Percentiles rank a stretch among this genome's conserved stretches.
Evolutionary conservation across 1,140 invertebrate genomes (phyloP).

Genomic region (Drosophila elegans): DNA sequence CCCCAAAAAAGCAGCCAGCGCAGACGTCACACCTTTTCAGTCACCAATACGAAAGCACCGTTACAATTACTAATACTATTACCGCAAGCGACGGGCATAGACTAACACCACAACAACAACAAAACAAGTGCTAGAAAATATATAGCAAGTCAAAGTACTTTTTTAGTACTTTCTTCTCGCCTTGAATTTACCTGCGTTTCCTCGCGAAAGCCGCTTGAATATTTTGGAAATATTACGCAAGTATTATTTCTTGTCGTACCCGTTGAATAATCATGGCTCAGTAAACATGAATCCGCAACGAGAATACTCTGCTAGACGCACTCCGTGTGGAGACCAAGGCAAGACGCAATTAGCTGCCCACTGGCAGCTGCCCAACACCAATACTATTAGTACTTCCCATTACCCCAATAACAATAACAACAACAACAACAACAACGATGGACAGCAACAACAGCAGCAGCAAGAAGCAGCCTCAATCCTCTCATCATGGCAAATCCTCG

Average conservation of each 20-base stretch:
- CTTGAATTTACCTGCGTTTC: conserved; percentile 28
- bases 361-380: conserved; percentile 50
- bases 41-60: conserved; percentile 13
- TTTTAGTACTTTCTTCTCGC: conserved; percentile 52
- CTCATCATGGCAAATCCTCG: conserved; percentile 62
- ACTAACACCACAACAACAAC: conserved; percentile 20
- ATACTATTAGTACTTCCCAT: conserved; percentile 4
- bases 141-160: conserved; percentile 52
- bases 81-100: conserved; percentile 4
- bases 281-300: conserved; percentile 89
- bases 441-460: conserved; percentile 63
- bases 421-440: conserved; percentile 56
- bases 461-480: conserved; percentile 70
- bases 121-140: conserved; percentile 22
- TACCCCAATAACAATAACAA: conserved; percentile 7
- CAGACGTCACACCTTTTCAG: conserved; percentile 66
- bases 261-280: conserved; percentile 89
- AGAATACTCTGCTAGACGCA: conserved; percentile 85
- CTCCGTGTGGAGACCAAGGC: conserved; percentile 89
- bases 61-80: conserved; percentile 33
- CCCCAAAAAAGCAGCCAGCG: conserved; percentile 21
- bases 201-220: conserved; percentile 37
- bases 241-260: conserved; percentile 76
- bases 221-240: conserved; percentile 81
- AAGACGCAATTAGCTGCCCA: conserved; percentile 72